Evolutionary conservation across 2,113 vertebrate genomes (phyloP).

Genomic region (Ammodytes dubius): DNA sequence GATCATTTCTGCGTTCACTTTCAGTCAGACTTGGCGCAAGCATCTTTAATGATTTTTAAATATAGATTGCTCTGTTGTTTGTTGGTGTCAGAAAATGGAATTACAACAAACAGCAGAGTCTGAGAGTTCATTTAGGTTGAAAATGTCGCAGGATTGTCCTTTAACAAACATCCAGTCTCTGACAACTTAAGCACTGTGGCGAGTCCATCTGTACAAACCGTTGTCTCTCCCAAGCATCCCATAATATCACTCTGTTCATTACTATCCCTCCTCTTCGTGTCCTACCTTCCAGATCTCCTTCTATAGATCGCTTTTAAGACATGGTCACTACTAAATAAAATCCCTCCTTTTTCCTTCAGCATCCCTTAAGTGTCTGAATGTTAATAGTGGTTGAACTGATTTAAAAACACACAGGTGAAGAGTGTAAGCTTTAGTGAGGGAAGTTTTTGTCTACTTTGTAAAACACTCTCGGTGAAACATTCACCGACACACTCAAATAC

Average conservation of each 20-base stretch:
- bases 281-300: conserved; percentile 25
- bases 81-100: background rate
- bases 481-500: conserved; percentile 52
- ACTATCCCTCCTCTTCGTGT: conserved; percentile 7
- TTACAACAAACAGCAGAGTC: background rate
- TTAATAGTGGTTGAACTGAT: conserved; percentile 63
- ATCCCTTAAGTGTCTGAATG: conserved; percentile 59
- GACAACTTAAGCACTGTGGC: background rate
- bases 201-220: conserved; percentile 3
- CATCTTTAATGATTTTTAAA: no score
- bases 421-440: conserved; percentile 35
- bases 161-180: background rate
- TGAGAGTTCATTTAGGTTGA: background rate
- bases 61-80: background rate
- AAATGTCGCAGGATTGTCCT: background rate
- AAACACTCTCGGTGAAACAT: conserved; percentile 73
- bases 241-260: conserved; percentile 23
- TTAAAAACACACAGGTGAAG: conserved; percentile 12
- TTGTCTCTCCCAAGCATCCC: conserved; percentile 34
- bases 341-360: conserved; percentile 68
- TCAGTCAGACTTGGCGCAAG: no score
- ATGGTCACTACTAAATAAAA: conserved; percentile 49
- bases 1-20: no score
- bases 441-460: conserved; percentile 67
- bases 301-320: conserved; percentile 28